These are phyloP conservation scores for Nudaria mundana DNA, from an alignment of 2,888 invertebrate genomes.

Conservation along the genomic window DNA sequence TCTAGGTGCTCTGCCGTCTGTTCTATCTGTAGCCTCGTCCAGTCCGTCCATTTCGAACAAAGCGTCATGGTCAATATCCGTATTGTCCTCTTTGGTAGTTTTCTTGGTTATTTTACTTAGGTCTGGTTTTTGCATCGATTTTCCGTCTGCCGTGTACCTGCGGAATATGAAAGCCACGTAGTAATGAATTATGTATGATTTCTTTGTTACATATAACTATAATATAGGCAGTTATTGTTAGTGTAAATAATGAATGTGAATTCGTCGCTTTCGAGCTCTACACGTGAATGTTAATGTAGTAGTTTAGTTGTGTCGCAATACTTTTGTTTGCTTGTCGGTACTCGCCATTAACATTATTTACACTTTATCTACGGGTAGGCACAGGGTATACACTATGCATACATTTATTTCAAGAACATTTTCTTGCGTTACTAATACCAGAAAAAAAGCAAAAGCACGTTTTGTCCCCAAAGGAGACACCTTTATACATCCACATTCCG, in stretches of 20 bases:
- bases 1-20: slow-evolving; percentile 74
- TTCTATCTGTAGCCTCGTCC: slow-evolving; percentile 77
- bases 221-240: slow-evolving; percentile 28
- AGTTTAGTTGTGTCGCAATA: slow-evolving; percentile 35
- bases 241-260: slow-evolving; percentile 34
- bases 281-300: slow-evolving; percentile 50
- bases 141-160: slow-evolving; percentile 83
- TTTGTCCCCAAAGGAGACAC: no score
- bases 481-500: no score
- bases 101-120: slow-evolving; percentile 75
- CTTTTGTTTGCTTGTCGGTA: slow-evolving; percentile 30
- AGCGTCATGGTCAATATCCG: slow-evolving; percentile 77
- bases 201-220: slow-evolving; percentile 23
- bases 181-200: slow-evolving; percentile 10
- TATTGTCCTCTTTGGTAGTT: slow-evolving; percentile 54
- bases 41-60: slow-evolving; percentile 86
- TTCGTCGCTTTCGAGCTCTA: slow-evolving; percentile 41
- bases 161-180: slow-evolving; percentile 17
- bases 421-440: no score
- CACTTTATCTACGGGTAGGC: no score
- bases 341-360: no score
- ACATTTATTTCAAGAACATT: no score
- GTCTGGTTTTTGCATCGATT: slow-evolving; percentile 80
- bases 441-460: background rate
- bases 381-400: no score